These are phyloP conservation scores for Pampus argenteus DNA, from an alignment of 2,797 vertebrate genomes.

Conservation along the genomic window DNA sequence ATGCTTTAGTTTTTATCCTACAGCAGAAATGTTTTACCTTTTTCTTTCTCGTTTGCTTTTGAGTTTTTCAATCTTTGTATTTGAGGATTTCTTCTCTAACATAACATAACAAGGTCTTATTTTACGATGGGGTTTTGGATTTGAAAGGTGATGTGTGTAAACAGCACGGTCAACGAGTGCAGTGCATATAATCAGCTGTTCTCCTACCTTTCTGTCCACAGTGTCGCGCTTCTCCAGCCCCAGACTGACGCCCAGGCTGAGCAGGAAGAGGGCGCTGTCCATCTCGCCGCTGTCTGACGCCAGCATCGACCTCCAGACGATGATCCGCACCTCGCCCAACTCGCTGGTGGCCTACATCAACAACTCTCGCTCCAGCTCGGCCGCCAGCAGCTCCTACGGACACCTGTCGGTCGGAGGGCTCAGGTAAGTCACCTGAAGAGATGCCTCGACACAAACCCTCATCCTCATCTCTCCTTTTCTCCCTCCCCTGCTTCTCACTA, in stretches of 20 bases:
- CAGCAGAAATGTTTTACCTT: no score
- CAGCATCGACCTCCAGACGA: conserved; percentile 96
- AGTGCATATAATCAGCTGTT: not conserved
- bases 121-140: no score
- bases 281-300: conserved; percentile 94
- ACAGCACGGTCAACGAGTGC: no score
- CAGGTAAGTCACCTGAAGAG: no score
- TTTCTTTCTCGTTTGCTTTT: no score
- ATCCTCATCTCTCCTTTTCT: no score
- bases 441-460: no score
- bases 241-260: conserved; percentile 89
- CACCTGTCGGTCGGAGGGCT: conserved; percentile 92
- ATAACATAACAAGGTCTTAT: no score
- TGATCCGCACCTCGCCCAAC: conserved; percentile 97
- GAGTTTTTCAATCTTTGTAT: no score
- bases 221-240: conserved; percentile 95
- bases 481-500: not conserved
- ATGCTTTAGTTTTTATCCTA: no score
- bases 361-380: conserved; percentile 95
- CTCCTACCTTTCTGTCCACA: conserved; percentile 65
- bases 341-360: conserved; percentile 98
- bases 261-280: conserved; percentile 93
- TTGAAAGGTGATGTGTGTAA: no score
- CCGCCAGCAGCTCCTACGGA: conserved; percentile 93
- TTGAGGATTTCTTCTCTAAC: no score